Evolutionary conservation across 2,797 vertebrate species (phyloP).

Genomic region (Acrocephalus scirpaceus): DNA sequence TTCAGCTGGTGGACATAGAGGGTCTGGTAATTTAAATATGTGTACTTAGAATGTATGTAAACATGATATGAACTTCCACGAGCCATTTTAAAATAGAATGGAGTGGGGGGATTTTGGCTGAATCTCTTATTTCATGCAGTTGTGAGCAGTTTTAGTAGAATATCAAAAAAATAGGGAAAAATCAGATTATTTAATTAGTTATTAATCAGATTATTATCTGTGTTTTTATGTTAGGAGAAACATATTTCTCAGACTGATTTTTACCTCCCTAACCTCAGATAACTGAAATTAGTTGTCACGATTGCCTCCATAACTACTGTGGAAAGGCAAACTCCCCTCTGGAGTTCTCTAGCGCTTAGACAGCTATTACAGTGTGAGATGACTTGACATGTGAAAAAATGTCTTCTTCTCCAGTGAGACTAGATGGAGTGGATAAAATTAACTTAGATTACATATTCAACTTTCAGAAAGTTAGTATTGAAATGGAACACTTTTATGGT

Average conservation of each 20-base stretch:
- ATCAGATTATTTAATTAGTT: not conserved
- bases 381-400: not conserved
- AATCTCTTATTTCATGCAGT: not conserved
- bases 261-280: not conserved
- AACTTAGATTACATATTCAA: not conserved
- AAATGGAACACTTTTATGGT: not conserved
- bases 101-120: rapidly evolving
- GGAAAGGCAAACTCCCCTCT: not conserved
- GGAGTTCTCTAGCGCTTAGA: not conserved
- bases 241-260: not conserved
- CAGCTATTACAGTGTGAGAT: not conserved
- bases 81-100: not conserved
- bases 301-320: not conserved
- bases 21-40: not conserved
- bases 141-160: not conserved
- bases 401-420: not conserved
- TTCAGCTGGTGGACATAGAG: not conserved
- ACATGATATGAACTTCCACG: not conserved
- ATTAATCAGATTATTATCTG: not conserved
- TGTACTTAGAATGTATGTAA: not conserved
- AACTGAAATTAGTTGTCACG: not conserved
- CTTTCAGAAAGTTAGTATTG: not conserved
- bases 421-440: not conserved
- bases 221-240: not conserved
- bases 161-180: not conserved